Percentiles rank a stretch among this genome's conserved stretches.
These are phyloP conservation scores for Margaritifera margaritifera DNA, from an alignment of 2,888 invertebrate genomes.

Conservation along the genomic window DNA sequence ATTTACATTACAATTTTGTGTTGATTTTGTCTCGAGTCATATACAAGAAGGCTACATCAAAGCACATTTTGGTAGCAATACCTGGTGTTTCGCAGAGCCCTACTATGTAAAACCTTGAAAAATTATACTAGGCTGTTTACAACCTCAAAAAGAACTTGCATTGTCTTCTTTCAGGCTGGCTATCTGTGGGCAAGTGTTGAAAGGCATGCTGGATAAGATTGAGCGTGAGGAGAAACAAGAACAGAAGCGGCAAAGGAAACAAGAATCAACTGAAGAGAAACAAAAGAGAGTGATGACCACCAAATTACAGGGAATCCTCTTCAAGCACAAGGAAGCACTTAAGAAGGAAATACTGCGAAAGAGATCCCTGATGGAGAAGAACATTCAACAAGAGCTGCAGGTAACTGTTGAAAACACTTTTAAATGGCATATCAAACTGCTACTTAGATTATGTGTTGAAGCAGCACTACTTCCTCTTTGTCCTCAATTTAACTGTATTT, in stretches of 20 bases:
- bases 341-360: slow-evolving; percentile 95
- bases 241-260: slow-evolving; percentile 65
- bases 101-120: no score
- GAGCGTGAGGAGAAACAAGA: slow-evolving; percentile 71
- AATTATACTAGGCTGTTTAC: no score
- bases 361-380: slow-evolving; percentile 81
- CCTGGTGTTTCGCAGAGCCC: no score
- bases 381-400: slow-evolving; percentile 90
- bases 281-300: slow-evolving; percentile 76
- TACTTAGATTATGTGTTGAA: slow-evolving; percentile 7
- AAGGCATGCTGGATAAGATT: slow-evolving; percentile 70
- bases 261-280: slow-evolving; percentile 75
- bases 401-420: slow-evolving; percentile 45
- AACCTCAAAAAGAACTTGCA: background rate
- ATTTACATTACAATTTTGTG: no score
- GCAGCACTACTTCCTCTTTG: slow-evolving; percentile 3
- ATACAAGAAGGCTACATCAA: no score
- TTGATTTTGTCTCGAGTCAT: no score
- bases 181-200: slow-evolving; percentile 68
- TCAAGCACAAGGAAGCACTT: slow-evolving; percentile 91
- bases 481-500: slow-evolving; percentile 2
- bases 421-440: no score
- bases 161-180: slow-evolving; percentile 50
- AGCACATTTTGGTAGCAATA: no score
- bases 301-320: slow-evolving; percentile 83